phyloP scores from a whole-genome alignment of 2,888 invertebrate species.

The Lumbricus terrestris region DNA sequence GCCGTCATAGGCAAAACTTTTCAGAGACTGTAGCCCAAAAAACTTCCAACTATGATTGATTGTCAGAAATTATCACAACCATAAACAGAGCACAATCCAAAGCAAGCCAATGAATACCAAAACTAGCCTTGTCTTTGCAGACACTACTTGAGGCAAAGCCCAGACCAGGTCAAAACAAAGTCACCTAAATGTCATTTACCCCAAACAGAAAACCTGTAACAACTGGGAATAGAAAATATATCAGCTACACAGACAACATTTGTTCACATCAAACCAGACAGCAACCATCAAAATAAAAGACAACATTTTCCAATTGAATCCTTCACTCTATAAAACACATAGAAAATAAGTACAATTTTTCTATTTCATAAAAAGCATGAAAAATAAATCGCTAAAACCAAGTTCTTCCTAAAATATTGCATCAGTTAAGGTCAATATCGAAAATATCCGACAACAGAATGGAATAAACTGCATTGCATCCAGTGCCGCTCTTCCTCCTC shows the following conservation, averaged over 20 bases:
- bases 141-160: not conserved
- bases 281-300: not conserved
- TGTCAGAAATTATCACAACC: slow-evolving; percentile 3
- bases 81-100: not conserved
- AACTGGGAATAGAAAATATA: not conserved
- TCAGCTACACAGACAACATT: not conserved
- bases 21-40: not conserved
- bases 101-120: not conserved
- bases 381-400: not conserved
- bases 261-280: not conserved
- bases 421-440: not conserved
- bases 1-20: not conserved
- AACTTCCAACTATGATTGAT: not conserved
- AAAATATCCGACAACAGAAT: not conserved
- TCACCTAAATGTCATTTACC: not conserved
- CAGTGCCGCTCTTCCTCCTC: not conserved
- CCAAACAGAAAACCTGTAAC: not conserved
- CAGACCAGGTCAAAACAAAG: not conserved
- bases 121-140: not conserved
- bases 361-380: not conserved
- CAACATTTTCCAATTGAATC: not conserved
- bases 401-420: not conserved
- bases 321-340: not conserved
- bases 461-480: slow-evolving; percentile 3
- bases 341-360: not conserved